Percentiles rank a stretch among this genome's conserved stretches.
phyloP scores from a whole-genome alignment of 2,888 invertebrate species.

The Cataglyphis albicans region DNA sequence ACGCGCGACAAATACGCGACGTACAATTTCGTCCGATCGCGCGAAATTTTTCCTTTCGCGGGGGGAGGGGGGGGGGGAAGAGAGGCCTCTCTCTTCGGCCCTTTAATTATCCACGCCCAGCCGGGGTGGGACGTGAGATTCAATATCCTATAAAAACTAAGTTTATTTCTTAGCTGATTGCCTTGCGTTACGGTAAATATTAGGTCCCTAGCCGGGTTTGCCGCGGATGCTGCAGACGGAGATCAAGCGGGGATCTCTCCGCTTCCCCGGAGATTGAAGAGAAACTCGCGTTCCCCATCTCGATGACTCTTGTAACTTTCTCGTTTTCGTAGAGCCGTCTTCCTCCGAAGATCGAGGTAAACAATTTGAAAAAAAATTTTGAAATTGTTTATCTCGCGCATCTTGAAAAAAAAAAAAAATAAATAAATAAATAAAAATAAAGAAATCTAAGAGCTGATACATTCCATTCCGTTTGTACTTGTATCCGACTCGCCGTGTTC shows the following conservation, averaged over 20 bases:
- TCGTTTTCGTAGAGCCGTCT: constrained; percentile 10
- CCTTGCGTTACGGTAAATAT: constrained; percentile 85
- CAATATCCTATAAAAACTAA: constrained; percentile 86
- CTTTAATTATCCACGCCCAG: constrained; percentile 65
- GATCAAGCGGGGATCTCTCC: no score
- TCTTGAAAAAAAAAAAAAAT: neutral
- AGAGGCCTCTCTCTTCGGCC: constrained; percentile 64
- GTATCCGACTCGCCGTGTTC: neutral
- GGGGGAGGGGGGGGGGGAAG: constrained; percentile 43
- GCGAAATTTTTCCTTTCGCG: constrained; percentile 52
- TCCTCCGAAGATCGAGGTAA: neutral
- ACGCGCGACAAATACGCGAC: constrained; percentile 22
- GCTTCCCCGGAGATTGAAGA: neutral
- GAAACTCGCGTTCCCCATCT: neutral
- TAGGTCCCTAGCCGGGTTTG: constrained; percentile 76
- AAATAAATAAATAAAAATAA: neutral
- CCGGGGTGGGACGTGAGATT: constrained; percentile 75
- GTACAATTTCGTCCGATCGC: constrained; percentile 60
- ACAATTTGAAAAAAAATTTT: no score
- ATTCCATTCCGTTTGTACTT: constrained; percentile 32
- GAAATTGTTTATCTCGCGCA: neutral
- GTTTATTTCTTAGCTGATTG: constrained; percentile 86
- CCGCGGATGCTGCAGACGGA: constrained; percentile 32
- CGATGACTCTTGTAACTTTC: constrained; percentile 1
- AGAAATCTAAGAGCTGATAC: constrained; percentile 8